Evolutionary conservation across 2,888 invertebrate genomes (phyloP).

Genomic region (Acanthopleura granulata): DNA sequence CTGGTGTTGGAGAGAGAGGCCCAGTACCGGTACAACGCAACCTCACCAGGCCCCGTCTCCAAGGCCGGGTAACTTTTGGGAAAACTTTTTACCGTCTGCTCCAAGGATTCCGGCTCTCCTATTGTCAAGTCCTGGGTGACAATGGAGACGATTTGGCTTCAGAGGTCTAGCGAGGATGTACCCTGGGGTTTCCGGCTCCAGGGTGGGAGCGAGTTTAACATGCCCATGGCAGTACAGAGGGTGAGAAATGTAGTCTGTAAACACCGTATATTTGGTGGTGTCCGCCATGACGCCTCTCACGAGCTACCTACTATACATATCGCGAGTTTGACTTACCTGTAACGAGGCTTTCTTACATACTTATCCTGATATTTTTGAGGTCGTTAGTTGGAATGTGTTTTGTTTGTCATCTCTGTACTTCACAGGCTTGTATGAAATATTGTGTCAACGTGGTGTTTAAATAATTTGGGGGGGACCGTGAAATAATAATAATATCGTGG

Average conservation of each 20-base stretch:
- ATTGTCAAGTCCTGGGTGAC: constrained; percentile 3
- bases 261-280: no score
- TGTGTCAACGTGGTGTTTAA: no score
- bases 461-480: no score
- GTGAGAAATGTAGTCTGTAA: constrained; percentile 42
- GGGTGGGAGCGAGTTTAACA: constrained; percentile 64
- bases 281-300: no score
- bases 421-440: no score
- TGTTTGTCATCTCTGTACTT: no score
- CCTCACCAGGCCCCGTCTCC: neutral
- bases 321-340: no score
- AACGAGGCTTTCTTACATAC: no score
- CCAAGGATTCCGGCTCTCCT: neutral
- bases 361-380: no score
- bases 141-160: constrained; percentile 67
- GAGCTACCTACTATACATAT: no score
- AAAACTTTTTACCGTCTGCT: neutral
- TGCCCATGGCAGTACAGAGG: constrained; percentile 64
- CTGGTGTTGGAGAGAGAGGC: neutral
- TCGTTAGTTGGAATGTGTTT: no score
- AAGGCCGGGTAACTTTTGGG: neutral
- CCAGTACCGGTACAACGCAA: neutral
- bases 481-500: no score
- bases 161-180: constrained; percentile 56
- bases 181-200: constrained; percentile 69